phyloP scores from a whole-genome alignment of 2,797 vertebrate species.

The Ficedula albicollis region DNA sequence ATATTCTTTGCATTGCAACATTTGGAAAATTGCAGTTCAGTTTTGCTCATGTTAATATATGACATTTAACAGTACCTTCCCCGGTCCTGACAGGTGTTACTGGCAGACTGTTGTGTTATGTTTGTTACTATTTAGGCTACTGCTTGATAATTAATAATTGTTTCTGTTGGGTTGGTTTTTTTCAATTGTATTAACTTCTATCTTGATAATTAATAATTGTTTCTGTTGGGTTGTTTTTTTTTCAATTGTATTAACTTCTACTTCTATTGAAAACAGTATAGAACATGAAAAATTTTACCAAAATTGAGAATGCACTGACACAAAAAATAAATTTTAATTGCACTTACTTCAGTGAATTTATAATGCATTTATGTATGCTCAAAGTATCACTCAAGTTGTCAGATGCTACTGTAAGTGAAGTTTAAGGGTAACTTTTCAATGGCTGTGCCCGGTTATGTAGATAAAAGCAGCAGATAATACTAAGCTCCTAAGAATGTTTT shows the following conservation, averaged over 20 bases:
- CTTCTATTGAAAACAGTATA: background rate
- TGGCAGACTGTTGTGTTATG: background rate
- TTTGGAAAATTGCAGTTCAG: background rate
- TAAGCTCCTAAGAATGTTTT: background rate
- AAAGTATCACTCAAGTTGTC: background rate
- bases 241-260: background rate
- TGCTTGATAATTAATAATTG: background rate
- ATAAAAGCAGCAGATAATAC: background rate
- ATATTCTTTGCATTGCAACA: background rate
- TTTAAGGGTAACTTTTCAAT: background rate
- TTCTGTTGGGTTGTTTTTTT: background rate
- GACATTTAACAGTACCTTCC: background rate
- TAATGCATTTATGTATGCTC: background rate
- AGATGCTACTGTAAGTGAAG: background rate
- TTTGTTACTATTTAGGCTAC: background rate
- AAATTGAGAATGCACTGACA: background rate
- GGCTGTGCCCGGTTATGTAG: background rate
- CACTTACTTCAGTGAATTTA: background rate
- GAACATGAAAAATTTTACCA: background rate
- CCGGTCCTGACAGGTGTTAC: background rate
- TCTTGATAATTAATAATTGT: background rate
- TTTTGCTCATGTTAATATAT: background rate
- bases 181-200: background rate
- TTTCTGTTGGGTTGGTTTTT: accelerated
- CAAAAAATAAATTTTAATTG: background rate